phyloP scores from a whole-genome alignment of 2,888 invertebrate species.

The Leptinotarsa peninsularis region DNA sequence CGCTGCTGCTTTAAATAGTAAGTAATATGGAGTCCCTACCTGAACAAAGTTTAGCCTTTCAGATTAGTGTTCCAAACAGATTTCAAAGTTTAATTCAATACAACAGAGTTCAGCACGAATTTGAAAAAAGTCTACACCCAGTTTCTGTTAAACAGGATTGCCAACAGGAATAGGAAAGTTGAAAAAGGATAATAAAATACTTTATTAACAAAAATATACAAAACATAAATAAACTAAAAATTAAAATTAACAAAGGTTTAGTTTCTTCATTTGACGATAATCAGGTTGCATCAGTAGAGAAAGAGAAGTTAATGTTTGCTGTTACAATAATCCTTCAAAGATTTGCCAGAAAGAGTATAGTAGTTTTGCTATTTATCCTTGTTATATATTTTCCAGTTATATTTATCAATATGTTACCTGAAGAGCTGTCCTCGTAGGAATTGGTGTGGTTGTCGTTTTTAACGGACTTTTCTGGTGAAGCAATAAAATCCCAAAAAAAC shows the following conservation, averaged over 20 bases:
- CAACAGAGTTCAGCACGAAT: too few species aligned
- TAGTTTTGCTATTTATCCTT: slow-evolving; percentile 66
- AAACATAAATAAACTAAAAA: slow-evolving; percentile 39
- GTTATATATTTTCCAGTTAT: slow-evolving; percentile 17
- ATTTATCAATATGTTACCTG: slow-evolving; percentile 71
- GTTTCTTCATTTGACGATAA: slow-evolving; percentile 34
- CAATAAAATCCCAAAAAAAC: slow-evolving; percentile 44
- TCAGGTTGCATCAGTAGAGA: slow-evolving; percentile 28
- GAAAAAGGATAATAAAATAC: slow-evolving; percentile 25
- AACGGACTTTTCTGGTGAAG: slow-evolving; percentile 67
- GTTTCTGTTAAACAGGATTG: slow-evolving; percentile 12
- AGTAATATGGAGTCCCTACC: too few species aligned
- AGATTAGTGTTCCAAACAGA: too few species aligned
- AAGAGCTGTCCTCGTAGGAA: slow-evolving; percentile 73
- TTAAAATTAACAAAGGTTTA: slow-evolving; percentile 33
- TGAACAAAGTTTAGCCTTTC: too few species aligned
- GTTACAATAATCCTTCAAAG: slow-evolving; percentile 32
- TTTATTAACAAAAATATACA: slow-evolving; percentile 35
- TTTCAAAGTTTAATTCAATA: too few species aligned
- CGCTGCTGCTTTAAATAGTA: too few species aligned
- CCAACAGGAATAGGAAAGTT: slow-evolving; percentile 34
- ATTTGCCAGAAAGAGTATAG: slow-evolving; percentile 35
- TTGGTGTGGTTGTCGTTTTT: slow-evolving; percentile 69
- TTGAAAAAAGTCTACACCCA: too few species aligned
- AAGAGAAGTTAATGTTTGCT: slow-evolving; percentile 29